phyloP scores from a whole-genome alignment of 2,113 vertebrate genomes.

The Nyctereutes procyonoides region DNA sequence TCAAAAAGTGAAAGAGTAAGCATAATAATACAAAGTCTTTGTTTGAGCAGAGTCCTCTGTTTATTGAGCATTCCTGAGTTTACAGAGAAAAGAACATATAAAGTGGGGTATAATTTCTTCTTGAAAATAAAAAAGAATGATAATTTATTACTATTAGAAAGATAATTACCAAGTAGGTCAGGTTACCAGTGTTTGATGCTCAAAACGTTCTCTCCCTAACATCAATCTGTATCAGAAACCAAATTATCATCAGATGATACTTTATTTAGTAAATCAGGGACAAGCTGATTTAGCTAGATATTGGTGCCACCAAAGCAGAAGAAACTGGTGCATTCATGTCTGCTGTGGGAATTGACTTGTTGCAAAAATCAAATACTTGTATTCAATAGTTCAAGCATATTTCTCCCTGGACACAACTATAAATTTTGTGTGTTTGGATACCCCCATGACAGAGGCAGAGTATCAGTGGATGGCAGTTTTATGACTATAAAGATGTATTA shows the following conservation, averaged over 20 bases:
- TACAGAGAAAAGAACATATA: background rate
- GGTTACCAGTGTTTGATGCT: background rate
- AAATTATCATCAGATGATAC: background rate
- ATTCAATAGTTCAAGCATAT: slow-evolving; percentile 46
- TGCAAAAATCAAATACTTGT: slow-evolving; percentile 44
- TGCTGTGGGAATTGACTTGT: background rate
- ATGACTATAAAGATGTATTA: slow-evolving; percentile 41
- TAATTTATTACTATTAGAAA: slow-evolving; percentile 41
- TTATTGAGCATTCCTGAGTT: slow-evolving; percentile 31
- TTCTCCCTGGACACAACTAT: background rate
- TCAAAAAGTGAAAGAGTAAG: background rate
- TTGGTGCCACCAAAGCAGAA: background rate
- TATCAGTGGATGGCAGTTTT: background rate
- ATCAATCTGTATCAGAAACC: background rate
- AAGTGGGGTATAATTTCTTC: background rate
- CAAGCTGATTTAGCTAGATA: background rate
- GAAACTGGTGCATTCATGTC: background rate
- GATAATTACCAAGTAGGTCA: background rate
- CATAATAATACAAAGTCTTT: background rate
- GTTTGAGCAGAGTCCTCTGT: background rate
- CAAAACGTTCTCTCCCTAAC: slow-evolving; percentile 48
- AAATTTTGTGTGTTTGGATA: background rate
- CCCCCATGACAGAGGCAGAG: background rate
- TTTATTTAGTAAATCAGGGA: slow-evolving; percentile 35
- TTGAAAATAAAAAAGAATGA: slow-evolving; percentile 20